phyloP scores from a whole-genome alignment of 2,888 invertebrate genomes.

The Caenorhabditis sp. region DNA sequence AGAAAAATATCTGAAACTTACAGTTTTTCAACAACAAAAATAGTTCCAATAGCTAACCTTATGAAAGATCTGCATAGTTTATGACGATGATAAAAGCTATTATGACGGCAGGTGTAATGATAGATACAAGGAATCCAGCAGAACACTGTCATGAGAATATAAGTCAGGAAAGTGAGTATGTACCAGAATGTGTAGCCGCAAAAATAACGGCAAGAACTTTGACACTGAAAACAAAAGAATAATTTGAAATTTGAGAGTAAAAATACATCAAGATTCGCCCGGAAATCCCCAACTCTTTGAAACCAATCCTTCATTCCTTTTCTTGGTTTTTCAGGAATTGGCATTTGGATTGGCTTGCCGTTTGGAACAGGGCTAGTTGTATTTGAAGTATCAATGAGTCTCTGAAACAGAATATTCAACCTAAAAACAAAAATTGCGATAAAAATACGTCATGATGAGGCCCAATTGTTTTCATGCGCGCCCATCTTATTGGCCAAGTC shows the following conservation, averaged over 20 bases:
- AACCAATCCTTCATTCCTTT: conserved; percentile 27
- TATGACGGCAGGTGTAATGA: conserved; percentile 76
- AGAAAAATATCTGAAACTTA: conserved; percentile 74
- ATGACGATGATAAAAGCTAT: conserved; percentile 80
- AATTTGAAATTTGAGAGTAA: not conserved
- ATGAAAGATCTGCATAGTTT: conserved; percentile 79
- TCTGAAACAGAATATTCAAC: conserved; percentile 12
- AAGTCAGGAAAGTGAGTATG: conserved; percentile 70
- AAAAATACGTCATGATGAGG: conserved; percentile 52
- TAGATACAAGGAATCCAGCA: conserved; percentile 76
- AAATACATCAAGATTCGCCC: conserved; percentile 36
- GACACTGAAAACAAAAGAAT: conserved; percentile 12
- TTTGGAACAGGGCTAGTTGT: conserved; percentile 33
- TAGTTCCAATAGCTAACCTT: conserved; percentile 71
- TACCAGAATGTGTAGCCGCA: conserved; percentile 52
- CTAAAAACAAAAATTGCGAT: not conserved
- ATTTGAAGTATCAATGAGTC: conserved; percentile 29
- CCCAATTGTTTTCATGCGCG: conserved; percentile 66
- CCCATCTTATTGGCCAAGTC: conserved; percentile 81
- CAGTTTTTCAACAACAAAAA: not conserved
- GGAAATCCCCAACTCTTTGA: conserved; percentile 30
- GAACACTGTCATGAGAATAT: conserved; percentile 63
- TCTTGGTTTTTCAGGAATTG: conserved; percentile 13
- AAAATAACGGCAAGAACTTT: conserved; percentile 21
- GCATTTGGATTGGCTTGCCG: conserved; percentile 17